These are phyloP conservation scores for Tragelaphus scriptus DNA, from an alignment of 2,113 vertebrate species.

Conservation along the genomic window DNA sequence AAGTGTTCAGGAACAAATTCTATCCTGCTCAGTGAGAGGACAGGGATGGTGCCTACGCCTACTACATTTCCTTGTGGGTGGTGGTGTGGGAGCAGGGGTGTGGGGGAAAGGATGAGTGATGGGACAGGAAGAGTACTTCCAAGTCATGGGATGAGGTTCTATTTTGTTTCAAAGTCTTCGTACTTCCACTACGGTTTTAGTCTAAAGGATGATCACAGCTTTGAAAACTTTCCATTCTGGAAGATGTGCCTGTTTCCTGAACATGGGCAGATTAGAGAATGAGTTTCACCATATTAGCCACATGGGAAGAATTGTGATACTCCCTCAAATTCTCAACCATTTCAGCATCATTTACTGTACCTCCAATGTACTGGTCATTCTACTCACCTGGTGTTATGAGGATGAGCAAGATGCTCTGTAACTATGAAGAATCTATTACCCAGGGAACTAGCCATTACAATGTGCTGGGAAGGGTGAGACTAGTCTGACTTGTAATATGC, in stretches of 20 bases:
- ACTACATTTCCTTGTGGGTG: rapidly evolving
- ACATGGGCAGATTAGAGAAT: background rate
- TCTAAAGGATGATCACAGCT: background rate
- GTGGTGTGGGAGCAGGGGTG: background rate
- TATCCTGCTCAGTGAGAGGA: background rate
- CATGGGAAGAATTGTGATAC: background rate
- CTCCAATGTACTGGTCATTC: background rate
- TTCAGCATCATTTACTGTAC: background rate
- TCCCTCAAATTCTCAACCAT: background rate
- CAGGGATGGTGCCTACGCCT: too few relatives aligned
- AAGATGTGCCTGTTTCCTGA: background rate
- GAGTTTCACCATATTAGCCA: background rate
- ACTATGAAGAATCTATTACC: background rate
- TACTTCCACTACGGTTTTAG: background rate
- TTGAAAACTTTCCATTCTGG: background rate
- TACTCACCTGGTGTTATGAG: background rate
- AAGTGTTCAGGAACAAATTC: background rate
- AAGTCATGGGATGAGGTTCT: background rate
- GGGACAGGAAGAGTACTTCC: background rate
- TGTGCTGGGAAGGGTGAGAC: background rate
- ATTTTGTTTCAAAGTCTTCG: background rate
- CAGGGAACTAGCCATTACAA: background rate
- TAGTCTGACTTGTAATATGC: background rate
- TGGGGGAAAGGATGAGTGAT: rapidly evolving
- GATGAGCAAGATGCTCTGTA: background rate